A percentile compares a stretch with the other conserved stretches of the same genome.
Evolutionary conservation across 2,888 invertebrate species (phyloP).

Genomic region (Leptarthrus brevirostris): DNA sequence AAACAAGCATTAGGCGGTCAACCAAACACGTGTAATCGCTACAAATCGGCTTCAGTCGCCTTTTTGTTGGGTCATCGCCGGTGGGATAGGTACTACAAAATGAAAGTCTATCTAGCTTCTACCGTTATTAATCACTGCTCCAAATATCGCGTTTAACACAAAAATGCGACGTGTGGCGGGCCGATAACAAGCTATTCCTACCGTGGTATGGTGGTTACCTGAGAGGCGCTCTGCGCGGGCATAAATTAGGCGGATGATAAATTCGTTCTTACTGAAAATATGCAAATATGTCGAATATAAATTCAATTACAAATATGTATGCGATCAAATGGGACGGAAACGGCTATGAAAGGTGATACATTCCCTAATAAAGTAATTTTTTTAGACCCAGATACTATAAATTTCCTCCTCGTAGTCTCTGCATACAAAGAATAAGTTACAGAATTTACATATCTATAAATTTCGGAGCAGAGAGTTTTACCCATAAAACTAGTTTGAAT

Average conservation of each 20-base stretch:
- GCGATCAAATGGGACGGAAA: conserved; percentile 40
- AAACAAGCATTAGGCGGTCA: neutral
- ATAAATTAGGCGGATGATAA: conserved; percentile 7
- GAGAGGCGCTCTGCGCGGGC: neutral
- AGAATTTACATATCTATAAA: conserved; percentile 43
- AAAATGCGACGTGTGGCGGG: neutral
- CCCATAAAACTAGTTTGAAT: conserved; percentile 42
- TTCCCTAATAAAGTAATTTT: conserved; percentile 43
- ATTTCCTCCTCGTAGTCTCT: neutral
- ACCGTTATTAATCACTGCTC: conserved; percentile 30
- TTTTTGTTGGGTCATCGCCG: neutral
- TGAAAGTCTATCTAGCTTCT: neutral
- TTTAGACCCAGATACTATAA: neutral
- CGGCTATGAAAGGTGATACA: conserved; percentile 42
- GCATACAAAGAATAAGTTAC: conserved; percentile 38
- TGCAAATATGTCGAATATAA: conserved; percentile 31
- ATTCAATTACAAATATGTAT: conserved; percentile 42
- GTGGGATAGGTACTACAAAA: too few relatives aligned
- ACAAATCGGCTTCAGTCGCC: conserved; percentile 7
- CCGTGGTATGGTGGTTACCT: neutral
- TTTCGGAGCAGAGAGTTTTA: conserved; percentile 31
- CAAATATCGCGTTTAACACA: conserved; percentile 11
- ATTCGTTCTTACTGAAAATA: conserved; percentile 17
- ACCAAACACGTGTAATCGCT: conserved; percentile 8
- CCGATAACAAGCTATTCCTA: conserved; percentile 34